Percentiles rank a stretch among this genome's conserved stretches.
phyloP scores from a whole-genome alignment of 2,888 invertebrate species.

The Fabriciana adippe region DNA sequence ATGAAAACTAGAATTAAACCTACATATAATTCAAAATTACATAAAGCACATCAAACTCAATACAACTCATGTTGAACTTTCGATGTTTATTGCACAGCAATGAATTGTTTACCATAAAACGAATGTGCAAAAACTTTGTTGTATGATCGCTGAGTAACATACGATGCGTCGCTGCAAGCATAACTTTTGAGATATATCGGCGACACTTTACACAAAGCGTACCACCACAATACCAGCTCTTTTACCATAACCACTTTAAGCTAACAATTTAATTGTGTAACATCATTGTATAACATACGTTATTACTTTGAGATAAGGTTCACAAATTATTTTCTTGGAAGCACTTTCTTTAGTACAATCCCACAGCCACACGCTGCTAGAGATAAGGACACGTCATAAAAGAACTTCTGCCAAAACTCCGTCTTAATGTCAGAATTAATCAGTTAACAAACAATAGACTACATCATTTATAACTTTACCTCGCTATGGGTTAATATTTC shows the following conservation, averaged over 20 bases:
- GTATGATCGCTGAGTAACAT: constrained; percentile 28
- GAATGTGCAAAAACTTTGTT: constrained; percentile 9
- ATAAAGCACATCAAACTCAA: not conserved
- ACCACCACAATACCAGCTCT: constrained; percentile 69
- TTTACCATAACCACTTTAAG: constrained; percentile 53
- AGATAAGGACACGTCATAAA: constrained; percentile 79
- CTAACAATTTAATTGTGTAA: constrained; percentile 41
- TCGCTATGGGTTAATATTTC: not conserved
- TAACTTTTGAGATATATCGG: constrained; percentile 78
- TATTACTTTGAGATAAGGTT: constrained; percentile 25
- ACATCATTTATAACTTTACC: constrained; percentile 3
- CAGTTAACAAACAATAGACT: constrained; percentile 7
- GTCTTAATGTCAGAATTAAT: constrained; percentile 61
- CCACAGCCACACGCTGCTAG: constrained; percentile 56
- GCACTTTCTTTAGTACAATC: constrained; percentile 33
- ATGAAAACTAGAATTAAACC: not conserved
- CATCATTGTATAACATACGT: constrained; percentile 14
- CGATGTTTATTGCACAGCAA: not conserved
- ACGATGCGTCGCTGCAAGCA: constrained; percentile 48
- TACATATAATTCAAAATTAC: not conserved
- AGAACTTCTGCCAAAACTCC: constrained; percentile 71
- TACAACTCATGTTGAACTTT: not conserved
- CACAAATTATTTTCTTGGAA: constrained; percentile 16
- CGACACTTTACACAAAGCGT: constrained; percentile 74
- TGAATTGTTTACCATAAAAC: constrained; percentile 9